phyloP scores from a whole-genome alignment of 2,113 vertebrate genomes.

The Lagopus muta region DNA sequence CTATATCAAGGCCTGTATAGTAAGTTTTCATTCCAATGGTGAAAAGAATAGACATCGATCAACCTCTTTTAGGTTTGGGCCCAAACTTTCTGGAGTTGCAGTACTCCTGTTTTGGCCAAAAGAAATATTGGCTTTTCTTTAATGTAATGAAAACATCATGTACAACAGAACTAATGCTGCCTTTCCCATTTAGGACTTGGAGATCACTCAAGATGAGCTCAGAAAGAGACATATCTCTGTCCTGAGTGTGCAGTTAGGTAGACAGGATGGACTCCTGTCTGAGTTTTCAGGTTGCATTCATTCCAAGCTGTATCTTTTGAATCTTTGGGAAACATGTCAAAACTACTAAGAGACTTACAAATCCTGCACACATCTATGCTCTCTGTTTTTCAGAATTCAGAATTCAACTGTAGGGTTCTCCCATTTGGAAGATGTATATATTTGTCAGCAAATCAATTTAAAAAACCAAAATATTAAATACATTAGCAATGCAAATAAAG shows the following conservation, averaged over 20 bases:
- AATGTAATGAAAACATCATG: not conserved
- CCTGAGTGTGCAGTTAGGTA: not conserved
- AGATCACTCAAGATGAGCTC: not conserved
- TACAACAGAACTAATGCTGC: not conserved
- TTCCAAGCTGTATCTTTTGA: not conserved
- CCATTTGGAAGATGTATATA: not conserved
- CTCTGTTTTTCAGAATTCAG: not conserved
- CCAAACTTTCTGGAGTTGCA: not conserved
- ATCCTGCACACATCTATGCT: not conserved
- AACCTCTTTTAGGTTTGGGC: not conserved
- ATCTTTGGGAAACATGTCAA: not conserved
- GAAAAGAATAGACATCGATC: not conserved
- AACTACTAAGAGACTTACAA: not conserved
- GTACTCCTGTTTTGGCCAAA: not conserved
- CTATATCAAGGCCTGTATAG: not conserved
- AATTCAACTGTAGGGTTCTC: not conserved
- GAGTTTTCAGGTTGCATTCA: not conserved
- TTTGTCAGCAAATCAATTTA: not conserved
- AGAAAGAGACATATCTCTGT: not conserved
- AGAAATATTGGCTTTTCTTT: not conserved
- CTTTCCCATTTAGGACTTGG: not conserved
- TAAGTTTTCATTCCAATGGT: not conserved
- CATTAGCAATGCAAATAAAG: not conserved
- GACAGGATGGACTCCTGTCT: not conserved
- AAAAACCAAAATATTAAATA: not conserved